A percentile compares a stretch with the other conserved stretches of the same genome.
Conservation (phyloP, 2,888 invertebrate genomes). For the Lathronympha strigana region DNA sequence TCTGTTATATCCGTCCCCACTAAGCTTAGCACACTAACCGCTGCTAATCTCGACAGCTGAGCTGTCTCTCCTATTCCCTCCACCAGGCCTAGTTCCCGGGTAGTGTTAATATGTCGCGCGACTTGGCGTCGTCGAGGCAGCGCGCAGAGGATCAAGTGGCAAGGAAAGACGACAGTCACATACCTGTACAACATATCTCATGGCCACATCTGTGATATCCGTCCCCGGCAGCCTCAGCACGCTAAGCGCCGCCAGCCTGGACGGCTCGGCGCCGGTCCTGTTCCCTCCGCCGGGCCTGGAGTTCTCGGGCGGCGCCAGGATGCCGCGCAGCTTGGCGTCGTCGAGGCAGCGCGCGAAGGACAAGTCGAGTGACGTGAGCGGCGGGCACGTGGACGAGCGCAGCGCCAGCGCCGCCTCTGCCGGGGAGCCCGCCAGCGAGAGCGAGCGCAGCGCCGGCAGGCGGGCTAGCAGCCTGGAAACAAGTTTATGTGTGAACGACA, state of each 20-base stretch:
- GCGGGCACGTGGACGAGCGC: slow-evolving; percentile 92
- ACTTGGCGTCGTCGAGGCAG: slow-evolving; percentile 92
- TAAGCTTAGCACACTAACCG: slow-evolving; percentile 89
- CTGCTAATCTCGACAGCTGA: slow-evolving; percentile 85
- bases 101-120: slow-evolving; percentile 93
- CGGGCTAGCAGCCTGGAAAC: slow-evolving; percentile 88
- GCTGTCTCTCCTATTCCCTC: slow-evolving; percentile 71
- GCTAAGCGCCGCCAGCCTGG: slow-evolving; percentile 88
- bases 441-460: slow-evolving; percentile 91
- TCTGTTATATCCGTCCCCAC: slow-evolving; percentile 96
- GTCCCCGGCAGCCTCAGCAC: slow-evolving; percentile 93
- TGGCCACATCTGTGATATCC: slow-evolving; percentile 94
- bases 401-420: slow-evolving; percentile 92
- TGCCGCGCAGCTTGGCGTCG: slow-evolving; percentile 92
- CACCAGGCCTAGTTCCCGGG: slow-evolving; percentile 92
- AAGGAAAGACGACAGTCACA: not conserved
- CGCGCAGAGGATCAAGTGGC: slow-evolving; percentile 59
- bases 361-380: slow-evolving; percentile 90
- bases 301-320: slow-evolving; percentile 94
- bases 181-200: slow-evolving; percentile 83
- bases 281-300: slow-evolving; percentile 87
- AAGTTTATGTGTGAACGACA: no score
- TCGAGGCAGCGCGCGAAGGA: slow-evolving; percentile 94
- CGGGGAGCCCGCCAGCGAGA: slow-evolving; percentile 91
- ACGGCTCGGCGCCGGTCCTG: slow-evolving; percentile 72